Percentiles rank a stretch among this genome's conserved stretches.
phyloP scores from a whole-genome alignment of 2,113 vertebrate genomes.

The Pygoscelis antarcticus region DNA sequence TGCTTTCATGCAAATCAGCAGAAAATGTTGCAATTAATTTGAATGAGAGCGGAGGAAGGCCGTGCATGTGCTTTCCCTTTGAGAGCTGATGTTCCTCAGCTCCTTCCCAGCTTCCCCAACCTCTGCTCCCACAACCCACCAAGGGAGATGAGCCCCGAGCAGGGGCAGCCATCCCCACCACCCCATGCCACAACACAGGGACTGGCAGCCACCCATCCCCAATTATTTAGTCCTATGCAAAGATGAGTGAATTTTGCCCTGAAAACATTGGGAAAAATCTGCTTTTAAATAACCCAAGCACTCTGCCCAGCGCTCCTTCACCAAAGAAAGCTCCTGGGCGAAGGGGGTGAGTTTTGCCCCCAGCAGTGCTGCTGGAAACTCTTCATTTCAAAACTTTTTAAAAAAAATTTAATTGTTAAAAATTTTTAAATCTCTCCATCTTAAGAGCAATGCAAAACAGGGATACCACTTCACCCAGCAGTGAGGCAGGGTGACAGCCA shows the following conservation, averaged over 20 bases:
- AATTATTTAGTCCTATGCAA: not conserved
- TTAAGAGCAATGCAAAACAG: not conserved
- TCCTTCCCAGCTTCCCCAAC: not conserved
- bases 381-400: not conserved
- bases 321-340: not conserved
- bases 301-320: fast-evolving
- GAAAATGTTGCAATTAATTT: not conserved
- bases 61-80: not conserved
- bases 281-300: not conserved
- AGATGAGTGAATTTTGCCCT: not conserved
- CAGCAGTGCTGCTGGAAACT: not conserved
- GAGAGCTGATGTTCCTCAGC: not conserved
- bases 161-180: not conserved
- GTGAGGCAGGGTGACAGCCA: not conserved
- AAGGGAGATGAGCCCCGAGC: not conserved
- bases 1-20: not conserved
- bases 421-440: not conserved
- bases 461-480: not conserved
- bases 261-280: not conserved
- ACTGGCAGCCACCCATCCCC: not conserved
- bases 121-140: not conserved
- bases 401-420: not conserved
- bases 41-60: not conserved
- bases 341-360: not conserved
- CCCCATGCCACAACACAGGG: too few species aligned